Base-by-base conservation (phyloP, 2,888 invertebrate genomes). In the Steinernema hermaphroditum region DNA sequence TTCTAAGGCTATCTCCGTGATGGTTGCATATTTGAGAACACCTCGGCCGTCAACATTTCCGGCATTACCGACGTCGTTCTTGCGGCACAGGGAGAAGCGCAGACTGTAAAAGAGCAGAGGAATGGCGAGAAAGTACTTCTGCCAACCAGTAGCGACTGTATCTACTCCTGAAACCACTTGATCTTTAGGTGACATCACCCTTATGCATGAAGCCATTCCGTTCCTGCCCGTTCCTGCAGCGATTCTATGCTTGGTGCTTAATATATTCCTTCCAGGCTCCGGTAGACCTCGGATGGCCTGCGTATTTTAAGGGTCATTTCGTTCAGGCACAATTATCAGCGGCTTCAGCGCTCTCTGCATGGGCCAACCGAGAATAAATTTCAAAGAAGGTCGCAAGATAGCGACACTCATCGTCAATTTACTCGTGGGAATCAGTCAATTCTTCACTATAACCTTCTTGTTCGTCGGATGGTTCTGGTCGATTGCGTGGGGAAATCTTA, bases 401-500 rank as follows among this genome's bases (percentile, higher is more conserved):
- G 77, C 84, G 19, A 86, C 94, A 1, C 91, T 95, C 81, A 90
- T 94, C 78, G 81, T 95, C 75, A 93, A 96, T 88, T 88, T 92
- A 41, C 89, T 94, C 80, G 93, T 96, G 73, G 95, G 94, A 0
- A 90, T 92, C 72, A 91, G 93, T 22, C 96, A 96, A 88, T 89
- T 94, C 83, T 94, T 95, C 89, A 95, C 95, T 27, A 93, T 96
- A 71, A 90, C 95, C 71, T 96, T 96, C 89, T 92, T 96, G 19
- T 82, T 86, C 70, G 87, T 86, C 68, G 86, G 96, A 22, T 96
- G 96, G 96, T 95, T 96, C 81, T 96, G 96, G 96, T 94, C 94
- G 75, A 92, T 96, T 78, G 94, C 94, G 91, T 96, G 96, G 96
- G 96, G 96, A 1, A 92, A 94, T 79, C 93, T 94, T 85, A 93